phyloP scores from a whole-genome alignment of 2,113 vertebrate species.

The Festucalex cinctus region DNA sequence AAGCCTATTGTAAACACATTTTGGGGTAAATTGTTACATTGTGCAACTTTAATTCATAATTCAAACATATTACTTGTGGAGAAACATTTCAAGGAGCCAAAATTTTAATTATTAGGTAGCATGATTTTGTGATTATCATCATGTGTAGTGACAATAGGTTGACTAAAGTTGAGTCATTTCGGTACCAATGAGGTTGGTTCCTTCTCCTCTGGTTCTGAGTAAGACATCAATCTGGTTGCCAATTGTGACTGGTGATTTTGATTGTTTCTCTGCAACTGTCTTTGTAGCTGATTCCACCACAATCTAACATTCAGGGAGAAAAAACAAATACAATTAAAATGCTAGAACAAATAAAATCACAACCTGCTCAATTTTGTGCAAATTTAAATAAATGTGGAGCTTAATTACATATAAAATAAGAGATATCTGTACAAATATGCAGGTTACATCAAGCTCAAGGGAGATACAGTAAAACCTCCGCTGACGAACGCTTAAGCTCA shows the following conservation, averaged over 20 bases:
- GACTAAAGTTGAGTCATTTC: background rate
- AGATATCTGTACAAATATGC: constrained; percentile 17
- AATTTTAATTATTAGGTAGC: too few relatives aligned
- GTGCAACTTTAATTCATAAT: too few relatives aligned
- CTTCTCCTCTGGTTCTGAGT: constrained; percentile 75
- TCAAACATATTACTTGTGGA: too few relatives aligned
- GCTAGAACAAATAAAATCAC: background rate
- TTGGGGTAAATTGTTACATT: too few relatives aligned
- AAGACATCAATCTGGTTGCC: constrained; percentile 73
- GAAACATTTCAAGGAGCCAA: too few relatives aligned
- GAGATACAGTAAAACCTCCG: too few relatives aligned
- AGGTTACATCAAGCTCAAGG: constrained; percentile 5
- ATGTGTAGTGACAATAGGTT: background rate
- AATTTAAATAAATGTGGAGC: too few relatives aligned
- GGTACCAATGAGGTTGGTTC: constrained; percentile 85
- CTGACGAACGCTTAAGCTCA: too few relatives aligned
- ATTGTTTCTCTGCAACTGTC: constrained; percentile 63
- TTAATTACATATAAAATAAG: too few relatives aligned
- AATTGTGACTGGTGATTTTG: constrained; percentile 60
- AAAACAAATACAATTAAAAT: constrained; percentile 3
- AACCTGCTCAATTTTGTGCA: too few relatives aligned
- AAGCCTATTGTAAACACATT: too few relatives aligned
- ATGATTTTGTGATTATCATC: background rate
- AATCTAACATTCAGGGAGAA: constrained; percentile 71
- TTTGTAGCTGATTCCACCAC: constrained; percentile 65